Base-by-base conservation (phyloP, 2,797 vertebrate genomes). In the Argya squamiceps region DNA sequence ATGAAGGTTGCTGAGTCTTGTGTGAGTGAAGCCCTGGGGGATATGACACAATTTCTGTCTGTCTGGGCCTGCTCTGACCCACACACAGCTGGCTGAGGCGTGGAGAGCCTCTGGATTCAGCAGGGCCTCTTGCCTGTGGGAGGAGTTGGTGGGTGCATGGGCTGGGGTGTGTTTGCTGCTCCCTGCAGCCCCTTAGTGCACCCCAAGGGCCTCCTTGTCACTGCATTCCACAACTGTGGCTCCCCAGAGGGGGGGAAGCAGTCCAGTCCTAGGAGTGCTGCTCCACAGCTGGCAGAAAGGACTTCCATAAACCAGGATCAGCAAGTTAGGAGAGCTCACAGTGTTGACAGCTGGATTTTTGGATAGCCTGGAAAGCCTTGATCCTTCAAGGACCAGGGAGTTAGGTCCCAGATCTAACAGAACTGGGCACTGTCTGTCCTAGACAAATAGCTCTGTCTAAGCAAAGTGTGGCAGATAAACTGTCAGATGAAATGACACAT, bases 121-220 rank as follows among this genome's bases (percentile, higher is more conserved):
- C 39, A 69, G 30, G 16, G 20, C 24, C 53, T 88, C 12, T 1
- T 30, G 23, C 32, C 30, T 53, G 50, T 4, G 1, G 81, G 30
- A 77, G 52, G 27, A 47, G 19, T 52, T 43, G 1, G 3, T 24
- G 24, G 29, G 29, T 50, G 30, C 26, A 0, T 6, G 11, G 74
- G 18, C 39, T 77, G 87, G 37, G 64, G 13, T 2, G 3, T 55
- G 44, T 36, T 55, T 81, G 65, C 56, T n/a, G 17, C 60, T 82
- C 41, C 2, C 23, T 50, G 1, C 1, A 5, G 2, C 43, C 27
- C 26, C 44, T 63, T 3, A 3, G 37, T 43, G 65, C 56, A 3
- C 15, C 19, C 29, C 17, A 24, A 9, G 49, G 23, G 13, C n/a
- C n/a, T 17, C 2, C 0, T 16, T 69, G 39, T n/a, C 15, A 10